A percentile compares a stretch with the other conserved stretches of the same genome.
Evolutionary conservation across 2,888 invertebrate species (phyloP).

Genomic region (Plagiodera versicolora): DNA sequence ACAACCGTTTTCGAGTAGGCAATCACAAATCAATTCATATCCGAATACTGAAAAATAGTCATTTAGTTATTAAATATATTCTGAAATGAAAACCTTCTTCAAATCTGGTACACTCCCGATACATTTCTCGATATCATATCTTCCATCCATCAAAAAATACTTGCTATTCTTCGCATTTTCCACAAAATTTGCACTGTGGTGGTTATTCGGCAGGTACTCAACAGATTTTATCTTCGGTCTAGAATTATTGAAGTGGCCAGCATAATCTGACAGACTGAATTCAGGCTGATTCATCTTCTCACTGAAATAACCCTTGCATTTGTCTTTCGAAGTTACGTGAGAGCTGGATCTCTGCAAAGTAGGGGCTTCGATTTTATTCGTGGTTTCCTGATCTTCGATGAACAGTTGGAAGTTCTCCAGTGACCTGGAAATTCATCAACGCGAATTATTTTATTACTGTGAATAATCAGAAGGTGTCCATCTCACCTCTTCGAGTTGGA

Average conservation of each 20-base stretch:
- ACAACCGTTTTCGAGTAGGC: not conserved
- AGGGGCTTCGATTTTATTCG: slow-evolving; percentile 22
- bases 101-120: slow-evolving; percentile 60
- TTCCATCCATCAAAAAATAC: slow-evolving; percentile 20
- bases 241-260: slow-evolving; percentile 28
- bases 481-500: slow-evolving; percentile 44
- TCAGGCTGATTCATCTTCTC: slow-evolving; percentile 34
- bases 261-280: slow-evolving; percentile 35
- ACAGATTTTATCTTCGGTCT: slow-evolving; percentile 44
- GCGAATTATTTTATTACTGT: too few relatives aligned
- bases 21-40: not conserved
- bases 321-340: slow-evolving; percentile 45
- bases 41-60: not conserved
- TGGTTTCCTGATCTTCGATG: slow-evolving; percentile 38
- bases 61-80: slow-evolving; percentile 40
- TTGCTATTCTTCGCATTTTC: slow-evolving; percentile 34
- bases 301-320: slow-evolving; percentile 28
- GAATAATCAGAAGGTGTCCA: not conserved
- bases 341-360: slow-evolving; percentile 49
- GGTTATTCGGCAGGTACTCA: slow-evolving; percentile 42
- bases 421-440: slow-evolving; percentile 32
- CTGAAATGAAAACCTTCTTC: slow-evolving; percentile 60
- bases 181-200: slow-evolving; percentile 37
- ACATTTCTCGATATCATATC: slow-evolving; percentile 33
- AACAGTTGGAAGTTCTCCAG: slow-evolving; percentile 51